Base-by-base conservation (phyloP, 2,797 vertebrate species). In the Ispidina picta region DNA sequence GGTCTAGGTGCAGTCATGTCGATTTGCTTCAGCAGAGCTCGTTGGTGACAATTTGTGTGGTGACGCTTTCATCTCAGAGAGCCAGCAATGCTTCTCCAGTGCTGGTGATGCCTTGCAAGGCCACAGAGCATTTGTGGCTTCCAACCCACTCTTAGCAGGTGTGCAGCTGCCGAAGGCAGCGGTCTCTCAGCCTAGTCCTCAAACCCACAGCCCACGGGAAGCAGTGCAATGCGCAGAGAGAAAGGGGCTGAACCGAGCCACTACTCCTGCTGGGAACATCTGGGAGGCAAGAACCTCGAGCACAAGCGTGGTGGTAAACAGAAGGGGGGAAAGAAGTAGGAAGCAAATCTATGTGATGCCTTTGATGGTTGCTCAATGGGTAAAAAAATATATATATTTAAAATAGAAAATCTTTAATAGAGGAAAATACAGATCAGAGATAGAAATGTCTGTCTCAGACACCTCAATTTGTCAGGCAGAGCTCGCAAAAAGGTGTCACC, bases 1-100 rank as follows among this genome's bases (percentile, higher is more conserved):
- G 33, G 15, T 29, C 43, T 28, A 31, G 2, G 0, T 8, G 26
- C 16, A 6, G 10, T 65, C 10, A 2, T 8, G 23, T 12, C 21
- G 28, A 23, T 56, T 41, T n/a, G 20, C n/a, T 33, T 49, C 46
- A 20, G 41, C 46, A 19, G 6, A 46, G 17, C 25, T 29, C 28
- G 19, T 0, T 8, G 33, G 20, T 33, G 39, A 48, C 1, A 0
- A 15, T 63, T 69, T 54, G 35, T 35, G 2, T 0, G 18, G 39
- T 13, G 12, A 28, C 7, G 21, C 29, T 56, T 68, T 49, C 49
- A 22, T 14, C 28, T 39, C 28, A 6, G 18, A 6, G 14, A 22
- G 5, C 21, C 23, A 19, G n/a, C 2, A 7, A 55, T 28, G 21
- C 9, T 16, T 29, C 51, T 62, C 49, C 33, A 12, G 15, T 3